Base-by-base conservation (phyloP, 2,113 vertebrate species). In the Regulus satrapa region DNA sequence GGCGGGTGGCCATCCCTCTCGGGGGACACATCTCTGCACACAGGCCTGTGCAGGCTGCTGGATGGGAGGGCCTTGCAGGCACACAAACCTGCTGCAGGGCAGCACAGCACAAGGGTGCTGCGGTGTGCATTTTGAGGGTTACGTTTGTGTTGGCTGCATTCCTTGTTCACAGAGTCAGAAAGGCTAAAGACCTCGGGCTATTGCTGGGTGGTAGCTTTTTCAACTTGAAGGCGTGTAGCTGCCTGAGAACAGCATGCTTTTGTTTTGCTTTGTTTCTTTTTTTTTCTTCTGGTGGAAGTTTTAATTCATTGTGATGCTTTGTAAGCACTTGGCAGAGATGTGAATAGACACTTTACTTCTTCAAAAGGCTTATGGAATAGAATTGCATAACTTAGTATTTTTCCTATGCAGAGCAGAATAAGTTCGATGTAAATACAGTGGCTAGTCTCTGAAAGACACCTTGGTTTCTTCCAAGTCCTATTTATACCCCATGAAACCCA, bases 161-260 rank as follows among this genome's bases (percentile, higher is more conserved):
- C 89, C 83, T 88, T 40, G 46, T n/a, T 95, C 92, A 13, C 34
- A 29, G 78, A 92, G 55, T 45, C 88, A 78, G 89, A 96, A 96
- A 95, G 88, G 84, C 85, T 90, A 23, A 92, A 91, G 95, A 77
- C 80, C 79, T 89, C 54, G 43, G 85, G 80, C 94, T 95, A 28
- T 96, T 64, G 67, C 90, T 94, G 95, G 96, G 92, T 97, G 94
- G 83, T 95, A 81, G 77, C 94, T 95, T 25, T 97, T 97, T 95
- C 91, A 85, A 18, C 80, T 96, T 68, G 77, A 96, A 97, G 94
- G 95, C 51, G 3, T 94, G 69, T 54, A 94, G 85, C 83, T 91
- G 93, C 95, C 83, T 92, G 95, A 90, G 79, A 97, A 67, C 76
- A 87, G 81, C 66, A n/a, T 89, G 96, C 94, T 96, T 93, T 89